Evolutionary conservation across 2,888 invertebrate species (phyloP), one percentile per base, ranked within the genome.

Genomic region (Leptinotarsa juncta): DNA sequence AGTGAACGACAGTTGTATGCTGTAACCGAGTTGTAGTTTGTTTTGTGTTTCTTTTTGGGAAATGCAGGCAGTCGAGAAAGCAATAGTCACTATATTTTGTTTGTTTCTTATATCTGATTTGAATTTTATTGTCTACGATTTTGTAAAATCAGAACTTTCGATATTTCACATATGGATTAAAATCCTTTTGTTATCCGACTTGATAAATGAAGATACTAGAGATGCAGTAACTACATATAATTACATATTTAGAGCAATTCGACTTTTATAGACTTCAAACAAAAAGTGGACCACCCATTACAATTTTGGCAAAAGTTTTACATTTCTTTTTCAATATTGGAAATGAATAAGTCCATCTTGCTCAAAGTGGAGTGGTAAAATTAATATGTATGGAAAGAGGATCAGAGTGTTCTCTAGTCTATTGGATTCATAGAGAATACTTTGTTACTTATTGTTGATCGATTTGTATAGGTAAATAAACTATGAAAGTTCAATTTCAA

Each of bases 21-120:
- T 68, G 94, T 95, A 80, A 93, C 95, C 72, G 93, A 91, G 85
- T 89, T 92, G 89, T 92, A 91, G 89, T 83, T 82, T 80, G 71
- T 78, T 80, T 79, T 76, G 53, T 53, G 67, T 81, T 82, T 81
- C 78, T 79, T 81, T 85, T 87, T 87, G 86, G 87, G 87, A 85
- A 84, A 86, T 88, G 87, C 88, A 88, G 88, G 88, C 88, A 88
- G 87, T 78, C 50, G 49, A 71, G 77, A 77, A 81, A 81, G 78
- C 78, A 77, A 80, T 76, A 75, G 75, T 72, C 71, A 60, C 67
- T 77, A 80, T 55, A 50, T 72, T 79, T 76, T 71, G 65, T 75
- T 23, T 65, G 65, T 65, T 70, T 65, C 60, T 70, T 15, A 23
- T 50, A 50, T 72, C 55, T 57, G n/a, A 49, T 48, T 42, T 48